phyloP scores from a whole-genome alignment of 23 tunicate genomes.

The Ascidia mentula region DNA sequence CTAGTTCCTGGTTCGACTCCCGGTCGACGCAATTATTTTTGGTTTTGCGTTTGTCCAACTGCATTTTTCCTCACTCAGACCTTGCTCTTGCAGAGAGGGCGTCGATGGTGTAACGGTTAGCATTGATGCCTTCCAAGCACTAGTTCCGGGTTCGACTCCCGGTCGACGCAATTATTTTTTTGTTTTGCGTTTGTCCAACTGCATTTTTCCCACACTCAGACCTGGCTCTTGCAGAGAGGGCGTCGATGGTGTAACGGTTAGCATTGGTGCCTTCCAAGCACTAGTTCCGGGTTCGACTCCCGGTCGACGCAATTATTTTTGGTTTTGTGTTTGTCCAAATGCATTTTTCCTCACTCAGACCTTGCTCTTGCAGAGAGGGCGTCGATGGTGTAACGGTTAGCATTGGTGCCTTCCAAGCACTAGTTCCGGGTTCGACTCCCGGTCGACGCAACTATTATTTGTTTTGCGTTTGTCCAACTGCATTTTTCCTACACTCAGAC shows the following conservation, averaged over 20 bases:
- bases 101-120: too few relatives aligned
- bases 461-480: too few relatives aligned
- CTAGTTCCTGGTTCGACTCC: background rate
- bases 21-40: background rate
- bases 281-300: slow-evolving; percentile 3
- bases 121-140: too few relatives aligned
- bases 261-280: background rate
- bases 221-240: too few relatives aligned
- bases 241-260: background rate
- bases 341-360: background rate
- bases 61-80: too few relatives aligned
- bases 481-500: too few relatives aligned
- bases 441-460: background rate
- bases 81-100: too few relatives aligned
- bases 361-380: background rate
- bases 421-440: slow-evolving; percentile 3
- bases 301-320: background rate
- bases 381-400: too few relatives aligned
- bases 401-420: background rate
- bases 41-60: too few relatives aligned
- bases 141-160: slow-evolving; percentile 3
- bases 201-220: background rate
- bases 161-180: background rate
- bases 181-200: background rate
- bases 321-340: too few relatives aligned